These are phyloP conservation scores for Syngnathoides biaculeatus DNA, from an alignment of 2,113 vertebrate genomes.

Conservation along the genomic window DNA sequence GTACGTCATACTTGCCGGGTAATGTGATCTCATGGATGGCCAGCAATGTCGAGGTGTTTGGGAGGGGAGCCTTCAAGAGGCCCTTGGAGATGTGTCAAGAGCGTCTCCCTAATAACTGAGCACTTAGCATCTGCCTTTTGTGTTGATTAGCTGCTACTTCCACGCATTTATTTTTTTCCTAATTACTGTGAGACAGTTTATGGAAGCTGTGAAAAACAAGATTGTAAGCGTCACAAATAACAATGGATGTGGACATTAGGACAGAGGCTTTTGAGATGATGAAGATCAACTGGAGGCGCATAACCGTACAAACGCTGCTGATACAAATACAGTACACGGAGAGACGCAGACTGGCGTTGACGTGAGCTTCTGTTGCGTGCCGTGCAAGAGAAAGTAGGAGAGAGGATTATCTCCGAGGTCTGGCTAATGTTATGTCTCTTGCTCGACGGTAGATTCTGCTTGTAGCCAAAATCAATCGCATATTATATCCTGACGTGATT, in stretches of 20 bases:
- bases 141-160: conserved; percentile 14
- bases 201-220: conserved; percentile 1
- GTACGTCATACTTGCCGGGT: conserved; percentile 86
- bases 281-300: conserved; percentile 20
- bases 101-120: conserved; percentile 83
- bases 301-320: conserved; percentile 7
- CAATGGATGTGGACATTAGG: background rate
- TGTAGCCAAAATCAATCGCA: conserved; percentile 34
- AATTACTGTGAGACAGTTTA: background rate
- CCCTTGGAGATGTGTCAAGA: conserved; percentile 90
- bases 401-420: conserved; percentile 43
- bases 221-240: background rate
- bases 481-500: conserved; percentile 18
- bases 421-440: conserved; percentile 45
- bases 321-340: background rate
- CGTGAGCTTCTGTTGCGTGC: conserved; percentile 40
- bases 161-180: conserved; percentile 4
- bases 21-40: conserved; percentile 92
- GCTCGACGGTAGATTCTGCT: conserved; percentile 31
- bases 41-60: conserved; percentile 89
- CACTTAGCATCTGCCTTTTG: background rate
- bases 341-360: conserved; percentile 6
- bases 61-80: conserved; percentile 84
- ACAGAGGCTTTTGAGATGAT: conserved; percentile 12
- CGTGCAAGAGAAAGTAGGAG: conserved; percentile 27